phyloP scores from a whole-genome alignment of 2,113 vertebrate species.

The Bufo gargarizans region DNA sequence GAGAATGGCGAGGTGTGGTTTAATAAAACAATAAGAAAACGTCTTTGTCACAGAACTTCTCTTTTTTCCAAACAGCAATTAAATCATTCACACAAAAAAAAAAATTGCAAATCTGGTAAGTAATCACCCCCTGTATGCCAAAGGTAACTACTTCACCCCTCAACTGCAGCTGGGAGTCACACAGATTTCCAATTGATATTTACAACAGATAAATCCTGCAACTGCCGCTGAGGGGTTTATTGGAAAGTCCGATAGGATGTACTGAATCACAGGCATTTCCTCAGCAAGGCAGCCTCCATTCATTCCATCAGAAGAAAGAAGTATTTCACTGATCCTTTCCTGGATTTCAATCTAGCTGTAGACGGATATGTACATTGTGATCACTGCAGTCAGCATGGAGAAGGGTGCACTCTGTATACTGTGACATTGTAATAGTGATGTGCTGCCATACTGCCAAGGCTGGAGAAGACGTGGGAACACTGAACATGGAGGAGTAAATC shows the following conservation, averaged over 20 bases:
- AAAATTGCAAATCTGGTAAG: constrained; percentile 38
- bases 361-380: not conserved
- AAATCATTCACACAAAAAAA: constrained; percentile 51
- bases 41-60: not conserved
- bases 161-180: constrained; percentile 33
- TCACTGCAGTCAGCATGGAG: not conserved
- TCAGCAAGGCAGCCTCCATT: not conserved
- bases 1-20: not conserved
- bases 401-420: not conserved
- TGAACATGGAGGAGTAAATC: constrained; percentile 22
- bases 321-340: not conserved
- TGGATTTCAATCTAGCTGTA: not conserved
- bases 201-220: constrained; percentile 35
- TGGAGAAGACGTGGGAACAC: not conserved
- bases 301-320: not conserved
- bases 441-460: not conserved
- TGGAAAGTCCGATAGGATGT: not conserved
- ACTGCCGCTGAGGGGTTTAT: constrained; percentile 15
- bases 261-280: not conserved
- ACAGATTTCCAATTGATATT: constrained; percentile 39
- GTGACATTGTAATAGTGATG: not conserved
- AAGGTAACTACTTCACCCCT: constrained; percentile 20
- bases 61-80: constrained; percentile 44
- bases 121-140: constrained; percentile 15
- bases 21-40: not conserved